Percentiles rank a stretch among this genome's conserved stretches.
These are phyloP conservation scores for Chaunax sp. DNA, from an alignment of 2,797 vertebrate species.

Conservation along the genomic window DNA sequence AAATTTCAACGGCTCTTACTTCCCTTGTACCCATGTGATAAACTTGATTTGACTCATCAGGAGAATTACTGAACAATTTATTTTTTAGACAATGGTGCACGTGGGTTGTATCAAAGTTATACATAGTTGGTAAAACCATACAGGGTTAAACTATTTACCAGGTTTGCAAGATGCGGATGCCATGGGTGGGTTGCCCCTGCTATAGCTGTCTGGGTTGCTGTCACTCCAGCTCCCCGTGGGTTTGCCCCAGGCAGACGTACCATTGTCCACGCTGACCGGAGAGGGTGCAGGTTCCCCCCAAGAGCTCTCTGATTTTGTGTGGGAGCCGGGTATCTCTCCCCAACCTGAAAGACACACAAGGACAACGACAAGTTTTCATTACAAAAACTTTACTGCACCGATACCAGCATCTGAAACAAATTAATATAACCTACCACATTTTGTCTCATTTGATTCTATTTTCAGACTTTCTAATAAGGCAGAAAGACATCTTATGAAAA, in stretches of 20 bases:
- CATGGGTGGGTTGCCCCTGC: conserved; percentile 87
- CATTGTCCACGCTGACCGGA: conserved; percentile 92
- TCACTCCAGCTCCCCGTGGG: conserved; percentile 91
- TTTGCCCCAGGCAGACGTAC: conserved; percentile 95
- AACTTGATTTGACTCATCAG: conserved; percentile 51
- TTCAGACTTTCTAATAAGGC: background rate
- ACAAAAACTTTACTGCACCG: background rate
- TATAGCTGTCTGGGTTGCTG: conserved; percentile 81
- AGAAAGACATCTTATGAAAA: background rate
- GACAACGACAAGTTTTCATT: conserved; percentile 10
- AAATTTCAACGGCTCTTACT: background rate
- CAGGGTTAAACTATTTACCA: conserved; percentile 79
- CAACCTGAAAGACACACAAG: conserved; percentile 86
- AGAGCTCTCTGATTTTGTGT: conserved; percentile 81
- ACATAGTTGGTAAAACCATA: background rate
- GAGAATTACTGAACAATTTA: conserved; percentile 2
- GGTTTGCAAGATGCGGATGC: conserved; percentile 89
- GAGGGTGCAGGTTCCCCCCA: conserved; percentile 89
- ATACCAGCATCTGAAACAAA: background rate
- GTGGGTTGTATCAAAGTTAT: background rate
- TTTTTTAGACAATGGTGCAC: conserved; percentile 8
- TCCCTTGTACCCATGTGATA: conserved; percentile 22
- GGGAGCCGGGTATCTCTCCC: conserved; percentile 84
- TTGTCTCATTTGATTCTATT: background rate
- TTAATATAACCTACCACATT: background rate